Percentiles rank a stretch among this genome's conserved stretches.
phyloP scores from a whole-genome alignment of 2,113 vertebrate genomes.

The Phodopus roborovskii region DNA sequence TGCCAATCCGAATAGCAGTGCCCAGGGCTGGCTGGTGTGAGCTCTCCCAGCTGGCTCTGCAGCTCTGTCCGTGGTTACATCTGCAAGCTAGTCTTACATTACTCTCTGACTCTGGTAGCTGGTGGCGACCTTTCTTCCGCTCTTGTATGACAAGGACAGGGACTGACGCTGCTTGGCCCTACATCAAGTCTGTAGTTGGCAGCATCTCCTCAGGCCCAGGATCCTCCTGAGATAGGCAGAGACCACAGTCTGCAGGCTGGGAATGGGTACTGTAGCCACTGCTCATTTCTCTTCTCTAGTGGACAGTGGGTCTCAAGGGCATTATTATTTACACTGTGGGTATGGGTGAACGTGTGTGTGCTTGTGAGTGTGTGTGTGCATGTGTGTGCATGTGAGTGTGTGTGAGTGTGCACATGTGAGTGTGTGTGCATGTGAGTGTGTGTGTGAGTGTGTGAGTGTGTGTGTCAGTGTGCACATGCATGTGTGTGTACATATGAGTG shows the following conservation, averaged over 20 bases:
- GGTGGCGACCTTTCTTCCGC: neutral
- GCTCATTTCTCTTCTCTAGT: too few species aligned
- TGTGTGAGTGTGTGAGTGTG: neutral
- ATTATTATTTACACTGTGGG: neutral
- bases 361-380: accelerated
- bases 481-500: neutral
- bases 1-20: neutral
- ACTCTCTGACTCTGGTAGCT: neutral
- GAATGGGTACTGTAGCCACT: too few species aligned
- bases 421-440: neutral
- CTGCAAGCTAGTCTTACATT: neutral
- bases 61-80: neutral
- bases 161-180: neutral
- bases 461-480: neutral
- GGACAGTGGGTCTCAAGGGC: neutral
- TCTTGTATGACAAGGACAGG: neutral
- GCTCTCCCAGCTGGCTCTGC: neutral
- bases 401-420: neutral
- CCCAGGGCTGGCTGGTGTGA: neutral
- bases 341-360: neutral
- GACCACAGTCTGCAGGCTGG: neutral
- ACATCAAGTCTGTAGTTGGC: neutral
- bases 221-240: neutral
- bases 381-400: neutral
- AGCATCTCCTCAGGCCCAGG: neutral